Conservation (phyloP, 2,888 invertebrate species). For the Nephrotoma guestfalica region DNA sequence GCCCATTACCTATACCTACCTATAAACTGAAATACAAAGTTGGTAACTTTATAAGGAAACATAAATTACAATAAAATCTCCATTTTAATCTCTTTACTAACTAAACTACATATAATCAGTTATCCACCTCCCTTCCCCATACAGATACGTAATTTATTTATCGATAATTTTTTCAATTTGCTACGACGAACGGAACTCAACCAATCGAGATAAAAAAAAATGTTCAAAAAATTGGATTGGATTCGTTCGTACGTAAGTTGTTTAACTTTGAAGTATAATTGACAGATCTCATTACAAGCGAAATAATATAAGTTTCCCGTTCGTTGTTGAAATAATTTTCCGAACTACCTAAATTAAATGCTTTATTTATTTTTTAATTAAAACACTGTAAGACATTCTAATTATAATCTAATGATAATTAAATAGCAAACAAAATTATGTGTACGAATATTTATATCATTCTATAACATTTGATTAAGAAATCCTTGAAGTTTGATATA, state of each 20-base stretch:
- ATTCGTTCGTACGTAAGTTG: not conserved
- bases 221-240: not conserved
- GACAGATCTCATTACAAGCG: not conserved
- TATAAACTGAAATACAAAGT: too few species aligned
- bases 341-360: not conserved
- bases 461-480: not conserved
- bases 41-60: too few species aligned
- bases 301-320: not conserved
- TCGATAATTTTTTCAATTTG: not conserved
- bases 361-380: not conserved
- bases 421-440: not conserved
- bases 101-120: not conserved
- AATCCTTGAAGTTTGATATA: not conserved
- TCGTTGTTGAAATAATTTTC: not conserved
- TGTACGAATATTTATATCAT: not conserved
- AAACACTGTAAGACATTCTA: not conserved
- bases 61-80: not conserved
- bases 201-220: not conserved
- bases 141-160: not conserved
- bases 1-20: too few species aligned
- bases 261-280: not conserved
- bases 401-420: not conserved
- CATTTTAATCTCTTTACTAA: not conserved
- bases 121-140: not conserved
- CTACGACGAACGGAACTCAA: not conserved